Conservation (phyloP, 2,888 invertebrate species). For the Eupithecia subfuscata region DNA sequence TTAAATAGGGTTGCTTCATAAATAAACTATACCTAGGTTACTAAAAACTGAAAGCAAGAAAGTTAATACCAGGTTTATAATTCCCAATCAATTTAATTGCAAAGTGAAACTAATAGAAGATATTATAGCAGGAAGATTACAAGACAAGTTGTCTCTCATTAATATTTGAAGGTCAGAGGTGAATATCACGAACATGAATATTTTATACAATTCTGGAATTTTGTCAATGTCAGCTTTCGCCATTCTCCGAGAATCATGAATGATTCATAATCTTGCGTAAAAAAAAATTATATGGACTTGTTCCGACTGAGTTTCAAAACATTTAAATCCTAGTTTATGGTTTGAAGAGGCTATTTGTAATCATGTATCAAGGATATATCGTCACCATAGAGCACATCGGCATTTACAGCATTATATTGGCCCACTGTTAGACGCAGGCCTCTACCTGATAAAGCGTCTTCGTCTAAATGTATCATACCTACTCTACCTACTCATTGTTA, state of each 20-base stretch:
- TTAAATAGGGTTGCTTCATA: too few relatives aligned
- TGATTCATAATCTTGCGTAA: constrained; percentile 29
- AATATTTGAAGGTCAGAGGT: constrained; percentile 39
- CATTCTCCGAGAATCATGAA: constrained; percentile 15
- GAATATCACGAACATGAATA: constrained; percentile 25
- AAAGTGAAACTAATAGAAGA: background rate
- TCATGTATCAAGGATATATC: background rate
- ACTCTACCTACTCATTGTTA: too few relatives aligned
- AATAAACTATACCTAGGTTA: background rate
- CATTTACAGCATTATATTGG: too few relatives aligned
- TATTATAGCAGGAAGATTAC: background rate
- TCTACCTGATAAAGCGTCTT: too few relatives aligned
- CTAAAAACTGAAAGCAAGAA: background rate
- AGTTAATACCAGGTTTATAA: background rate
- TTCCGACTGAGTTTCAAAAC: constrained; percentile 14
- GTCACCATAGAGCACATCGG: too few relatives aligned
- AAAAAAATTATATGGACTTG: constrained; percentile 5
- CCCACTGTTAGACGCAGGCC: too few relatives aligned
- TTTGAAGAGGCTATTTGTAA: background rate
- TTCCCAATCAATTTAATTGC: background rate
- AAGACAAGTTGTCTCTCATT: constrained; percentile 22
- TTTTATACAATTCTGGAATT: constrained; percentile 8
- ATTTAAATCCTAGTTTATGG: background rate
- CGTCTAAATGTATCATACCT: too few relatives aligned
- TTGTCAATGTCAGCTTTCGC: constrained; percentile 32